Conservation (phyloP, 1,140 invertebrate species). For the Neoseiulus cucumeris region DNA sequence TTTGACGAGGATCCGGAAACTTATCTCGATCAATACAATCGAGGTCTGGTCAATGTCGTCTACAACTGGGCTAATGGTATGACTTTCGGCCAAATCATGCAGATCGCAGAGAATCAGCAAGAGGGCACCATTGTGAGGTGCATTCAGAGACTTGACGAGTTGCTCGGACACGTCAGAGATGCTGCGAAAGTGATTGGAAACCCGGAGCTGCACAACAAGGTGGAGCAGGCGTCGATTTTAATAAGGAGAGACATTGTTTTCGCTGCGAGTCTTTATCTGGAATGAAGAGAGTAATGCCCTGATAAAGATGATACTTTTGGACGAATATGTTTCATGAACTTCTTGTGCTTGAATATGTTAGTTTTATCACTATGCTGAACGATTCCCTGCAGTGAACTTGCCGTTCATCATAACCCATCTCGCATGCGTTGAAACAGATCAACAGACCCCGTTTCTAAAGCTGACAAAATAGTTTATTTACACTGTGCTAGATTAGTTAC, state of each 20-base stretch:
- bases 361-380: too few relatives aligned
- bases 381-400: too few relatives aligned
- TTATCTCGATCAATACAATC: slow-evolving; percentile 51
- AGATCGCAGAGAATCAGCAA: slow-evolving; percentile 67
- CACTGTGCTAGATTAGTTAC: too few relatives aligned
- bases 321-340: too few relatives aligned
- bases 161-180: slow-evolving; percentile 69
- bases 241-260: slow-evolving; percentile 98
- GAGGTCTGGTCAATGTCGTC: slow-evolving; percentile 74
- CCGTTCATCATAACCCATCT: too few relatives aligned
- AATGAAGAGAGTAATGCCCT: slow-evolving; percentile 22
- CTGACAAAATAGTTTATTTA: too few relatives aligned
- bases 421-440: too few relatives aligned
- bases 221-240: slow-evolving; percentile 75
- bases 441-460: too few relatives aligned
- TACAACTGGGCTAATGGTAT: slow-evolving; percentile 84
- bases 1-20: slow-evolving; percentile 27
- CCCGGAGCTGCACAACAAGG: slow-evolving; percentile 67
- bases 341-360: too few relatives aligned
- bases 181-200: slow-evolving; percentile 83
- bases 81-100: slow-evolving; percentile 78
- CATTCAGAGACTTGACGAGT: slow-evolving; percentile 88
- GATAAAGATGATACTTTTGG: too few relatives aligned
- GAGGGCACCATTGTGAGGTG: slow-evolving; percentile 95
- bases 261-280: slow-evolving; percentile 82